Conservation (phyloP, 2,797 vertebrate species). For the Podargus strigoides region DNA sequence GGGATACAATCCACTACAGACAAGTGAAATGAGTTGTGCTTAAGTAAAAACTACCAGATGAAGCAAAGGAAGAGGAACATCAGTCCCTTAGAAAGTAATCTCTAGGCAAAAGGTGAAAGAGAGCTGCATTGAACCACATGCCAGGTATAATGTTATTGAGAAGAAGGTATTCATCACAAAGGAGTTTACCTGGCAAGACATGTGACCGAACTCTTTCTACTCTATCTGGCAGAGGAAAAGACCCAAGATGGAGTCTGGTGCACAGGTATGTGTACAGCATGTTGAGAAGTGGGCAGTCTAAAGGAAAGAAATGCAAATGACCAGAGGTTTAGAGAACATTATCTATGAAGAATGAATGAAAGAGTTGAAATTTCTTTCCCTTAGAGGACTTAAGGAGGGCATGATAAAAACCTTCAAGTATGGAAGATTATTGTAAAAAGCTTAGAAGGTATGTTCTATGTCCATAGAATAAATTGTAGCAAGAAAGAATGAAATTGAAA, state of each 20-base stretch:
- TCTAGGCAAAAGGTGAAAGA: background rate
- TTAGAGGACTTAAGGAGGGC: background rate
- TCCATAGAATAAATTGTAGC: background rate
- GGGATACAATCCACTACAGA: background rate
- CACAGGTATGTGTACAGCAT: background rate
- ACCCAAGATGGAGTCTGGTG: accelerated
- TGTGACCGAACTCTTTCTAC: background rate
- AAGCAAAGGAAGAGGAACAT: background rate
- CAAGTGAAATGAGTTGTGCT: background rate
- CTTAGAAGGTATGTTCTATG: background rate
- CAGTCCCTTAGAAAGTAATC: background rate
- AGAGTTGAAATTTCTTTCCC: background rate
- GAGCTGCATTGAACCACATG: background rate
- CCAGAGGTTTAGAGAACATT: background rate
- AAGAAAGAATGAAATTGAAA: background rate
- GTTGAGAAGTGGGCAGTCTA: background rate
- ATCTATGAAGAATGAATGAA: background rate
- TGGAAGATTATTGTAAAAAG: background rate
- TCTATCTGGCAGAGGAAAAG: background rate
- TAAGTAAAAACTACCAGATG: background rate
- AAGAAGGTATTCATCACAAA: background rate
- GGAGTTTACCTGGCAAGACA: background rate
- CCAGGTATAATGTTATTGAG: background rate
- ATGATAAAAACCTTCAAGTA: background rate
- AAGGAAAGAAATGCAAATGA: background rate